A percentile compares a stretch with the other conserved stretches of the same genome.
Conservation (phyloP, 2,888 invertebrate species). For the Acleris sparsana region DNA sequence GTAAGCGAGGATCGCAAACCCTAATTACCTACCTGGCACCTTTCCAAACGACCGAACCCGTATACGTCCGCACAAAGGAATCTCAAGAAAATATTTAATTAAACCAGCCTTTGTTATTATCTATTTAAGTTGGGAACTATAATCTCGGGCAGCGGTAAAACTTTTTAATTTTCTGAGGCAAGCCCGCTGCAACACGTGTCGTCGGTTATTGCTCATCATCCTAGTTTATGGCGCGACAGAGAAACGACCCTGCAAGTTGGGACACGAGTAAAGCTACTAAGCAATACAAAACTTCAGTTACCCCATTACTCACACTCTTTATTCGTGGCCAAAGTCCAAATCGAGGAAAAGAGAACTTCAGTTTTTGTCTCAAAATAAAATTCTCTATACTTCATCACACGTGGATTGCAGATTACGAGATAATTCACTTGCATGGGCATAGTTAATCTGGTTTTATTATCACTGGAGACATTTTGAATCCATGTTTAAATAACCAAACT, state of each 20-base stretch:
- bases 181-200: constrained; percentile 9
- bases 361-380: no score
- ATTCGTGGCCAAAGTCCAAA: neutral
- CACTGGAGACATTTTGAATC: no score
- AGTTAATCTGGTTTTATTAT: no score
- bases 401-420: no score
- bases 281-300: no score
- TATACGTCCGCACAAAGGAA: constrained; percentile 9
- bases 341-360: no score
- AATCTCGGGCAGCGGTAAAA: constrained; percentile 6
- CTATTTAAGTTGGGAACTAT: neutral
- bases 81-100: constrained; percentile 15
- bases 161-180: constrained; percentile 9
- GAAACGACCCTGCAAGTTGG: neutral
- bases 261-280: neutral
- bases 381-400: no score
- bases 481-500: no score
- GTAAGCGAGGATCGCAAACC: neutral
- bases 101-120: constrained; percentile 4
- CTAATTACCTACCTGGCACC: constrained; percentile 14
- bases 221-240: neutral
- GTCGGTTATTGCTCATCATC: neutral
- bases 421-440: no score
- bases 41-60: constrained; percentile 14
- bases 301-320: no score